Conservation (phyloP, 2,113 vertebrate species). For the Leucosticte australis region DNA sequence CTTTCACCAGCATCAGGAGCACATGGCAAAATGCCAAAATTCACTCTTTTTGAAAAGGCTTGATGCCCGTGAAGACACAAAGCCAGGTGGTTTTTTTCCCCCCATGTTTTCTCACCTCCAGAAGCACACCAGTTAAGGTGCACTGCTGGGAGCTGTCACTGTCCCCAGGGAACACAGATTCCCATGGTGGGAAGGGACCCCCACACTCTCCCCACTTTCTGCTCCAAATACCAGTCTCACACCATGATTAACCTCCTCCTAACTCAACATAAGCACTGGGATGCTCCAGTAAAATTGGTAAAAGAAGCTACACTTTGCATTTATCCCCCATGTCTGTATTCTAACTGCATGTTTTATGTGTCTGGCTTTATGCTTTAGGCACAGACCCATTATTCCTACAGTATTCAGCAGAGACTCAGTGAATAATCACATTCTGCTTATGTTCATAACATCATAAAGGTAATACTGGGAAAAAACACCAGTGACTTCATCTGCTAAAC, state of each 20-base stretch:
- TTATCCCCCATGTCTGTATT: background rate
- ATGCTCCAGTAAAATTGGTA: background rate
- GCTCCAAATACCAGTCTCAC: background rate
- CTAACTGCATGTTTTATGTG: background rate
- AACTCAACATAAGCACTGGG: background rate
- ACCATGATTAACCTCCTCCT: background rate
- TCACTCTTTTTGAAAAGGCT: background rate
- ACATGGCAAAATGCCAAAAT: background rate
- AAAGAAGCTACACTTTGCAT: background rate
- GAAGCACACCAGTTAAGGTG: background rate
- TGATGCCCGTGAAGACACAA: background rate
- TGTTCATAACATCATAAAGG: background rate
- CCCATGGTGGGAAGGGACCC: background rate
- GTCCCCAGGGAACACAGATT: background rate
- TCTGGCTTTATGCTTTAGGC: slow-evolving; percentile 5
- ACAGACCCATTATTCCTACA: slow-evolving; percentile 32
- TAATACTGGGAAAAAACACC: slow-evolving; percentile 37
- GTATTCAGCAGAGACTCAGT: slow-evolving; percentile 6
- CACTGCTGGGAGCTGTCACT: background rate
- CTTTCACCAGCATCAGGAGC: background rate
- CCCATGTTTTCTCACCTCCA: background rate
- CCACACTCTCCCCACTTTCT: background rate
- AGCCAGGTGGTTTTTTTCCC: background rate
- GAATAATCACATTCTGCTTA: slow-evolving; percentile 38
- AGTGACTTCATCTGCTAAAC: slow-evolving; percentile 25